These are phyloP conservation scores for Urosaurus nigricauda DNA, from an alignment of 2,797 vertebrate genomes.

Conservation along the genomic window DNA sequence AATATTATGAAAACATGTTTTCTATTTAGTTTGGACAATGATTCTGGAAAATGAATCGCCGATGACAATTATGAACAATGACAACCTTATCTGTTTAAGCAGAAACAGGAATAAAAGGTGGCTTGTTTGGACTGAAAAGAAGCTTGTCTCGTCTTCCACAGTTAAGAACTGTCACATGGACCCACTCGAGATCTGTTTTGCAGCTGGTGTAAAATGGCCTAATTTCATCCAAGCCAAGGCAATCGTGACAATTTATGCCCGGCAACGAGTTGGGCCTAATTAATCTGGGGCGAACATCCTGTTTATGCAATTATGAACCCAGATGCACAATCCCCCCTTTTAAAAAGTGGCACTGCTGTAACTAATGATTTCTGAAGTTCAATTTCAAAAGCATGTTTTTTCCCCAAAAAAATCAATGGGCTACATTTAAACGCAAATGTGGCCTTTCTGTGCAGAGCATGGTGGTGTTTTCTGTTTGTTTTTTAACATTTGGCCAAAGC, in stretches of 20 bases:
- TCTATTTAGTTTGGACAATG: background rate
- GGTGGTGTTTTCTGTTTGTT: background rate
- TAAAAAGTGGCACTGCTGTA: slow-evolving; percentile 32
- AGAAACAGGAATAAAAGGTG: slow-evolving; percentile 41
- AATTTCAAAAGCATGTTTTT: slow-evolving; percentile 6
- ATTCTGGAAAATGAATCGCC: background rate
- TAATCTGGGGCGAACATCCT: slow-evolving; percentile 32
- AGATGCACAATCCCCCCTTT: background rate
- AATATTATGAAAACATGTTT: slow-evolving; percentile 9
- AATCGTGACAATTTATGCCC: slow-evolving; percentile 5
- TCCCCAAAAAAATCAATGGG: background rate
- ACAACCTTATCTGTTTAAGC: background rate
- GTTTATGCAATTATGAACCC: slow-evolving; percentile 25
- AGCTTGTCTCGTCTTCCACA: slow-evolving; percentile 10
- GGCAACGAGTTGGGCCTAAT: slow-evolving; percentile 22
- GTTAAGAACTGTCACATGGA: background rate
- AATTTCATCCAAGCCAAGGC: background rate
- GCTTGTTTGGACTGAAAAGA: slow-evolving; percentile 27
- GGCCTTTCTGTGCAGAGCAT: slow-evolving; percentile 24
- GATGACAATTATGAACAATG: background rate
- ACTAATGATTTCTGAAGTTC: background rate
- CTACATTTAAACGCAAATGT: slow-evolving; percentile 33
- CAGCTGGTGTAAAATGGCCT: slow-evolving; percentile 23
- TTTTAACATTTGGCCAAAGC: background rate
- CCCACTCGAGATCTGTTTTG: slow-evolving; percentile 25